These are phyloP conservation scores for Drosophila macrospina DNA, from an alignment of 2,888 invertebrate genomes.

Conservation along the genomic window DNA sequence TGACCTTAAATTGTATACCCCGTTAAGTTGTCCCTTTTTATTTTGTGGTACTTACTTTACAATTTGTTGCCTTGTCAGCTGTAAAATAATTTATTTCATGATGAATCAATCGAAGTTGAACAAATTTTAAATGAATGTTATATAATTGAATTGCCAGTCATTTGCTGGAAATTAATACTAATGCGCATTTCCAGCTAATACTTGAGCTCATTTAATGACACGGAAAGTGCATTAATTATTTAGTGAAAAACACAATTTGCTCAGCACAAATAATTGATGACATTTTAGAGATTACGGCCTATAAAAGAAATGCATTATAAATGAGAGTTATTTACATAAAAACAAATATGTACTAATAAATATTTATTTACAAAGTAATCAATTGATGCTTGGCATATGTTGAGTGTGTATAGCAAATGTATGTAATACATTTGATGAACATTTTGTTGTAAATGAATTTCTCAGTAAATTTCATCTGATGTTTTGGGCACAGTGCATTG, in stretches of 20 bases:
- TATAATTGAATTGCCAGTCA: constrained; percentile 9
- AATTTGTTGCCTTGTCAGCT: constrained; percentile 28
- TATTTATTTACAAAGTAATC: not conserved
- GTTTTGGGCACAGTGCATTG: constrained; percentile 44
- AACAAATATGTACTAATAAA: too few relatives aligned
- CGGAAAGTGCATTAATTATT: constrained; percentile 15
- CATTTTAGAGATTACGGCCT: not conserved
- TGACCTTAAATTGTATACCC: constrained; percentile 21
- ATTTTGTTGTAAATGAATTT: constrained; percentile 30
- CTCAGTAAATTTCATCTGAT: constrained; percentile 24
- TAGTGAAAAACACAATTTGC: not conserved
- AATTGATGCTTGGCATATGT: constrained; percentile 1
- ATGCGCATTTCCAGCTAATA: not conserved
- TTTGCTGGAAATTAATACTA: not conserved
- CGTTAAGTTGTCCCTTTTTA: constrained; percentile 2
- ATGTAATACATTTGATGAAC: too few relatives aligned
- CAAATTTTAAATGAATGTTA: not conserved
- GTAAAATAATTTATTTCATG: constrained; percentile 5
- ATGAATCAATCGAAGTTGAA: constrained; percentile 7
- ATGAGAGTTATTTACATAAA: not conserved
- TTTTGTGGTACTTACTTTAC: not conserved
- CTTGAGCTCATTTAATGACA: not conserved
- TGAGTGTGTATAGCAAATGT: too few relatives aligned
- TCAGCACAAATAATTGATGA: not conserved
- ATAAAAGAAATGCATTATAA: constrained; percentile 9